Base-by-base conservation (phyloP, 2,797 vertebrate species). In the Microctenopoma stevenorrisi region DNA sequence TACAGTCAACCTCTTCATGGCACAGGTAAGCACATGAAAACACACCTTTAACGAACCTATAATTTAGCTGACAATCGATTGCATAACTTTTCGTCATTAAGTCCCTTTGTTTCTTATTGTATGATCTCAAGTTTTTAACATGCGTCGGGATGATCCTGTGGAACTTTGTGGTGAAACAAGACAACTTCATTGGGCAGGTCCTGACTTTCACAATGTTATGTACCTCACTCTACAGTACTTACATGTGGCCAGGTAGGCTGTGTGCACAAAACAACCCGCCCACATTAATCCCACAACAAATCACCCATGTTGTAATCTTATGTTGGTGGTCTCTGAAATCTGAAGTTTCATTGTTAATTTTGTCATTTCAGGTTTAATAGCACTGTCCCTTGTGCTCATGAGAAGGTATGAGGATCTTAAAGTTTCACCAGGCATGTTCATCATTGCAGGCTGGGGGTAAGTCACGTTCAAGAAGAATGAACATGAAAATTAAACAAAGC, bases 391-490 rank as follows among this genome's bases (percentile, higher is more conserved):
- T 58, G 92, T 96, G 84, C 92, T 98, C 53, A 64, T 95, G 84
- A 96, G 94, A 82, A 95, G 89, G 65, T 89, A 86, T 75, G 94
- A 95, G 68, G 91, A 93, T 60, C 35, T 94, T 58, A 96, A 94
- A 77, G 88, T 96, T 77, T 93, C 91, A 11, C 76, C 94, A 13
- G 94, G 93, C 28, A 14, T 94, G 75, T 91, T 97, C 42, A 89
- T 96, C 26, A 89, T 98, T 66, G 88, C 88, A 70, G 97, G 96
- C 87, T 99, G 97, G 98, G 96, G 97, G 97, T 99, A 90, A 96
- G 97, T 95, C 62, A 59, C 9, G 56, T 49, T 12, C 11, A 65
- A 12, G 3, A 63, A 10, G 3, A 60, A 3, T 25, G 1, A 13
- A 47, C 1, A 57, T 7, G 52, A 57, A 60, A 66, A 50, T 54